Conservation (phyloP, 2,113 vertebrate genomes). For the Vanacampus margaritifer region DNA sequence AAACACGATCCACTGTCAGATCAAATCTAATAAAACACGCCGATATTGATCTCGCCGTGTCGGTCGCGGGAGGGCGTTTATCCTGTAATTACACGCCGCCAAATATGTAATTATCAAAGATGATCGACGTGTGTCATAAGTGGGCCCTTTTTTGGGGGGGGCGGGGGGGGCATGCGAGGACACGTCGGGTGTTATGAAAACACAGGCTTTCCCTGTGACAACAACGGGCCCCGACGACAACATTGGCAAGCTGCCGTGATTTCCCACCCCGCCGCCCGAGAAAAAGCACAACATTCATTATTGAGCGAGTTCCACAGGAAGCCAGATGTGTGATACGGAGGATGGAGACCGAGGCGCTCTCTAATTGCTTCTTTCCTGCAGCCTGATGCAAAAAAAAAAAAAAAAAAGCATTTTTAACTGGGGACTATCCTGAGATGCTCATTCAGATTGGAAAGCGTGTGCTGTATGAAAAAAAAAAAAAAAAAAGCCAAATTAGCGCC, state of each 20-base stretch:
- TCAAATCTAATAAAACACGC: neutral
- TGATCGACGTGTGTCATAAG: slow-evolving; percentile 33
- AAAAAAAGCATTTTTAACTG: slow-evolving; percentile 30
- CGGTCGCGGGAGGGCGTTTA: neutral
- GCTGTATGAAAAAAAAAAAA: slow-evolving; percentile 54
- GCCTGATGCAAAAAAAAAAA: slow-evolving; percentile 43
- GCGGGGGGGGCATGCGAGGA: slow-evolving; percentile 13
- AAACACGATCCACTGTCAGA: neutral
- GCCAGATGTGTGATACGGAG: slow-evolving; percentile 63
- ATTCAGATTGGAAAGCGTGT: slow-evolving; percentile 64
- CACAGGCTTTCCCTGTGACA: slow-evolving; percentile 29
- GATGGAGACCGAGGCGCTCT: slow-evolving; percentile 66
- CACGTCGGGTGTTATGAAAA: slow-evolving; percentile 26
- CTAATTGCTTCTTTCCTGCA: slow-evolving; percentile 70
- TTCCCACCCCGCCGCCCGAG: slow-evolving; percentile 13
- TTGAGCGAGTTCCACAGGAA: slow-evolving; percentile 47
- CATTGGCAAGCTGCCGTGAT: slow-evolving; percentile 43
- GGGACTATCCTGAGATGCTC: slow-evolving; percentile 54
- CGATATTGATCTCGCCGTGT: slow-evolving; percentile 11
- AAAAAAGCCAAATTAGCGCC: slow-evolving; percentile 66
- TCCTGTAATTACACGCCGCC: slow-evolving; percentile 8
- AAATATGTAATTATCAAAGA: slow-evolving; percentile 15
- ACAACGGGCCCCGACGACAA: slow-evolving; percentile 37
- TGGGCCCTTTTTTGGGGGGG: slow-evolving; percentile 14
- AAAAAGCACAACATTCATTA: slow-evolving; percentile 53